Percentiles rank a stretch among this genome's conserved stretches.
phyloP scores from a whole-genome alignment of 2,113 vertebrate species.

The Scomber scombrus region DNA sequence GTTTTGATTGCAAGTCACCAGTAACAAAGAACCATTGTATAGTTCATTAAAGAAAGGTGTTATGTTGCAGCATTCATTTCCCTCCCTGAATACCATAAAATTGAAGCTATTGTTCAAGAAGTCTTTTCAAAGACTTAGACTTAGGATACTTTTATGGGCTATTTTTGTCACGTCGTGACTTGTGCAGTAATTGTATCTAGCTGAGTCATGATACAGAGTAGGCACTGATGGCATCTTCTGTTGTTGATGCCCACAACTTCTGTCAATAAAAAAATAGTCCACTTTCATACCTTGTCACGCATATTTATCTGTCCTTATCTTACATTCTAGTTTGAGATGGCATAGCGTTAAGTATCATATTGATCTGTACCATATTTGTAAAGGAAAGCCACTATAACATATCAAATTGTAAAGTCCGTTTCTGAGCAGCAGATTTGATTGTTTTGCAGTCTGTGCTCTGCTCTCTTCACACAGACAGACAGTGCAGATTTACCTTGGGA shows the following conservation, averaged over 20 bases:
- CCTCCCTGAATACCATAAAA: not conserved
- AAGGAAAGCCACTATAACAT: not conserved
- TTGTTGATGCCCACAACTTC: conserved; percentile 2
- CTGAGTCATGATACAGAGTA: conserved; percentile 12
- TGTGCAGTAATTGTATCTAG: not conserved
- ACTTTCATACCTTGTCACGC: not conserved
- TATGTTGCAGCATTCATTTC: not conserved
- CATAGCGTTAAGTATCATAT: not conserved
- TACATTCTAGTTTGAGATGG: not conserved
- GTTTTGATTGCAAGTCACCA: conserved; percentile 9
- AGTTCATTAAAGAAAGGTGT: conserved; percentile 21
- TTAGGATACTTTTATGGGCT: conserved; percentile 3
- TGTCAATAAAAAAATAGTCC: not conserved
- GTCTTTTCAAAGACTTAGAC: not conserved
- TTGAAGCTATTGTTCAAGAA: not conserved
- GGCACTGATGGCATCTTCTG: conserved; percentile 14
- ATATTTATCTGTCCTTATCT: conserved; percentile 4
- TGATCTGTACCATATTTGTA: not conserved
- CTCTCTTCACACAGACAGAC: conserved; percentile 33
- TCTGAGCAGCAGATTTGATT: conserved; percentile 19
- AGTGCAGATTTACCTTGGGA: conserved; percentile 46
- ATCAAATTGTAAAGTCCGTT: conserved; percentile 25
- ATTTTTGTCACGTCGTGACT: conserved; percentile 5
- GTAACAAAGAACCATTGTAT: conserved; percentile 12
- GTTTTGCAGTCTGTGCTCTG: conserved; percentile 26